These are phyloP conservation scores for Odontocolon sp. DNA, from an alignment of 2,888 invertebrate species.

Conservation along the genomic window DNA sequence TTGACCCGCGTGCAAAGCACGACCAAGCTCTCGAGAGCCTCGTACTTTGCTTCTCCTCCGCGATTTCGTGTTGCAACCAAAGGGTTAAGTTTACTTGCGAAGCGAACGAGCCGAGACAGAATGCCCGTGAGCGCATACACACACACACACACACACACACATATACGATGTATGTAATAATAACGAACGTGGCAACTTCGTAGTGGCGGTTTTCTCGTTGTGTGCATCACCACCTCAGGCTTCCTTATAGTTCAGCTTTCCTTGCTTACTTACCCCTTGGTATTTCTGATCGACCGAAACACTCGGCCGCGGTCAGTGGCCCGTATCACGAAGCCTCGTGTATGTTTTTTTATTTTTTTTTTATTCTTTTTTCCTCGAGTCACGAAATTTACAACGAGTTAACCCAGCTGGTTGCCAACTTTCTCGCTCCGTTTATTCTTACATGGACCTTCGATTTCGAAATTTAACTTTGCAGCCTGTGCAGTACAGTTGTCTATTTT, in stretches of 20 bases:
- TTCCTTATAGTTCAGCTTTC: constrained; percentile 23
- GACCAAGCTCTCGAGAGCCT: background rate
- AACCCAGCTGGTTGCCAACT: too few relatives aligned
- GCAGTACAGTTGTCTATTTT: too few relatives aligned
- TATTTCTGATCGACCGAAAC: constrained; percentile 43
- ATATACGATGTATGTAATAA: constrained; percentile 7
- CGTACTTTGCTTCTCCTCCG: constrained; percentile 7
- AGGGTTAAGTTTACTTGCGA: constrained; percentile 61
- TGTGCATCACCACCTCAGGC: constrained; percentile 4
- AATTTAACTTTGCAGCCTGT: too few relatives aligned
- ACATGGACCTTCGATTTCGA: too few relatives aligned
- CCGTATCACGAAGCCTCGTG: constrained; percentile 13
- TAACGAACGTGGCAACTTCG: constrained; percentile 31
- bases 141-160: background rate
- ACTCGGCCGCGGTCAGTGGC: constrained; percentile 29
- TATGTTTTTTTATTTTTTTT: background rate
- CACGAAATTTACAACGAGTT: too few relatives aligned
- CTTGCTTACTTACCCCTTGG: constrained; percentile 13
- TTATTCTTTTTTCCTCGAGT: constrained; percentile 5
- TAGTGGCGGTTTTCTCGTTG: background rate
- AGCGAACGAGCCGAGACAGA: background rate
- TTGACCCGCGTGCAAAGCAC: constrained; percentile 22
- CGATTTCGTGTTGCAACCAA: constrained; percentile 56
- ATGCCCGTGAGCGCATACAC: background rate
- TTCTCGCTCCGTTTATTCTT: too few relatives aligned